Evolutionary conservation across 35 echinoderm and acorn worm species (phyloP), one percentile per base, ranked within the genome.

Genomic region (Lytechinus pictus): DNA sequence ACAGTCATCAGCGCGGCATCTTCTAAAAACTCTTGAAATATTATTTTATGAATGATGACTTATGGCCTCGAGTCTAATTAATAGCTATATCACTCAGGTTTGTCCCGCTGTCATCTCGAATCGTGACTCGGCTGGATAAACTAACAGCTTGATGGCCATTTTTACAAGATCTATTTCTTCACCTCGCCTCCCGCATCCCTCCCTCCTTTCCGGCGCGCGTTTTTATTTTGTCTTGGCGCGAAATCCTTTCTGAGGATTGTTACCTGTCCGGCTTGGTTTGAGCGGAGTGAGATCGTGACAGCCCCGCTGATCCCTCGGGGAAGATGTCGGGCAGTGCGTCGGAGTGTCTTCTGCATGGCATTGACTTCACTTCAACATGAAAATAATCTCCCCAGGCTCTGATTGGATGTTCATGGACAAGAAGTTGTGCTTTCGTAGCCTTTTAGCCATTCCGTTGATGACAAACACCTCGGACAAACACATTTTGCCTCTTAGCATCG

Each of bases 61-160:
- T 44, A 52, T 90, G 88, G 28, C 88, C 88, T 90, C 88, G 88
- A 44, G 88, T 44, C 88, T 90, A 90, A 90, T 90, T 90, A 90
- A 90, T 90, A 54, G 52, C 28, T 90, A 54, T 54, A 90, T 90
- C 88, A 90, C 52, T 90, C 88, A 90, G 88, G 29, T 44, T 90
- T 9, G 16, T 9, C 52, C 27, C 52, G 27, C 88, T 90, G 88
- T 90, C 88, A 90, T 14, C 3, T 54, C 16, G 29, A 54, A 52
- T 90, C 88, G 88, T 90, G 88, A 90, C 29, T 90, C n/a, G 88
- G 52, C 88, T 90, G 29, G 88, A 90, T 90, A 44, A 54, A 90
- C 29, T 44, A 21, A 44, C 88, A 44, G n/a, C 10, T 52, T 90
- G 88, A 90, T 90, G 88, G 88, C 29, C 88, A 79, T 79, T 79